Conservation (phyloP, 2,113 vertebrate species). For the Siniperca knerii region DNA sequence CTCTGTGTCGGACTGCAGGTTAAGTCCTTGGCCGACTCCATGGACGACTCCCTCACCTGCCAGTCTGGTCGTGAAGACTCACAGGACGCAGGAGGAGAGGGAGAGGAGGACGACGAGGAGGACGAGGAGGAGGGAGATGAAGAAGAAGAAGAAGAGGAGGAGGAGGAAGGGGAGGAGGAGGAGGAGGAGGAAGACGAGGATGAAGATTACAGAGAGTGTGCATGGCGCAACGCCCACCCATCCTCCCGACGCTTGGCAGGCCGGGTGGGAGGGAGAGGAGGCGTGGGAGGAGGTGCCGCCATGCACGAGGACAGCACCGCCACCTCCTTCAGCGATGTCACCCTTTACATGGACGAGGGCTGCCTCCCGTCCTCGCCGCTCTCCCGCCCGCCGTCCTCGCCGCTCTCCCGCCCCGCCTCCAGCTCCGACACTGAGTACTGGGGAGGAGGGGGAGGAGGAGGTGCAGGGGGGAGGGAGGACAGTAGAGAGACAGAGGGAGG, state of each 20-base stretch:
- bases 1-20: conserved; percentile 79
- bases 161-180: conserved; percentile 71
- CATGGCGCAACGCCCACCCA: conserved; percentile 77
- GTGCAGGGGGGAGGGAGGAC: conserved; percentile 65
- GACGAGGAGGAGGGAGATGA: conserved; percentile 74
- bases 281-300: conserved; percentile 79
- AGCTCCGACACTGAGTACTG: conserved; percentile 87
- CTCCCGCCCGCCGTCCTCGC: conserved; percentile 71
- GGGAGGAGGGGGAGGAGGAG: conserved; percentile 66
- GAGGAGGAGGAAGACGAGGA: conserved; percentile 75
- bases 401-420: conserved; percentile 87
- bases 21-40: conserved; percentile 92
- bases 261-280: conserved; percentile 67
- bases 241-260: conserved; percentile 65
- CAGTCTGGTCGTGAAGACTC: conserved; percentile 86
- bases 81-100: conserved; percentile 81
- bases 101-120: conserved; percentile 78
- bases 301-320: conserved; percentile 91
- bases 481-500: conserved; percentile 81
- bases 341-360: conserved; percentile 90
- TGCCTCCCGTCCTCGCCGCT: conserved; percentile 81
- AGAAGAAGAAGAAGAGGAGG: conserved; percentile 65
- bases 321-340: conserved; percentile 92
- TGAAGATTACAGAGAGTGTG: conserved; percentile 77
- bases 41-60: conserved; percentile 92